Conservation (phyloP, 2,797 vertebrate genomes). For the Micropoecilia bifurca region DNA sequence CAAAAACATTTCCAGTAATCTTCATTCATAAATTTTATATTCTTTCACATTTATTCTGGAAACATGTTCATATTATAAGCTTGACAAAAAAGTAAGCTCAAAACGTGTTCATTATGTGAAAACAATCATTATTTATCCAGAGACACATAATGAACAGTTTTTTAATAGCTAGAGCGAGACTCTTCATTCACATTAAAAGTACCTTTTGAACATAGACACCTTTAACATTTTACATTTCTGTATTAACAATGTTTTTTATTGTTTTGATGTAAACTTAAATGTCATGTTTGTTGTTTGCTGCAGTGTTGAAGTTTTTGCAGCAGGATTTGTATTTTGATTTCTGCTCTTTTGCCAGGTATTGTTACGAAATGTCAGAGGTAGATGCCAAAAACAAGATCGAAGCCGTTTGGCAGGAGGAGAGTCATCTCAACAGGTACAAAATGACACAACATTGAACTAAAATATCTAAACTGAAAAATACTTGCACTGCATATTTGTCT, state of each 20-base stretch:
- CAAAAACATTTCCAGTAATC: too few relatives aligned
- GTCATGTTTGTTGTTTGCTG: not conserved
- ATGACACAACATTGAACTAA: not conserved
- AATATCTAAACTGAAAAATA: not conserved
- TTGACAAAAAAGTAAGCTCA: too few relatives aligned
- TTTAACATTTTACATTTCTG: too few relatives aligned
- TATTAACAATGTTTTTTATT: not conserved
- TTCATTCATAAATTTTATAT: too few relatives aligned
- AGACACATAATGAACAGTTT: too few relatives aligned
- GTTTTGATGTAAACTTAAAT: not conserved
- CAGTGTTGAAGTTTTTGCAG: not conserved
- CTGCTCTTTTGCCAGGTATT: constrained; percentile 55
- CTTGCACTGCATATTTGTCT: not conserved
- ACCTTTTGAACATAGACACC: too few relatives aligned
- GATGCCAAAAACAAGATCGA: constrained; percentile 81
- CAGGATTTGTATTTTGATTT: not conserved
- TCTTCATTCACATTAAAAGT: too few relatives aligned
- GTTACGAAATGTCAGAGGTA: constrained; percentile 70
- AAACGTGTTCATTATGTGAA: too few relatives aligned
- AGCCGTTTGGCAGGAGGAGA: constrained; percentile 86
- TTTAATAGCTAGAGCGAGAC: too few relatives aligned
- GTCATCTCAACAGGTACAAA: constrained; percentile 82
- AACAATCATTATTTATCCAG: too few relatives aligned
- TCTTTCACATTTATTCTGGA: too few relatives aligned
- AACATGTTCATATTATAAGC: too few relatives aligned